phyloP scores from a whole-genome alignment of 2,888 invertebrate genomes.

The Chloromyia formosa region DNA sequence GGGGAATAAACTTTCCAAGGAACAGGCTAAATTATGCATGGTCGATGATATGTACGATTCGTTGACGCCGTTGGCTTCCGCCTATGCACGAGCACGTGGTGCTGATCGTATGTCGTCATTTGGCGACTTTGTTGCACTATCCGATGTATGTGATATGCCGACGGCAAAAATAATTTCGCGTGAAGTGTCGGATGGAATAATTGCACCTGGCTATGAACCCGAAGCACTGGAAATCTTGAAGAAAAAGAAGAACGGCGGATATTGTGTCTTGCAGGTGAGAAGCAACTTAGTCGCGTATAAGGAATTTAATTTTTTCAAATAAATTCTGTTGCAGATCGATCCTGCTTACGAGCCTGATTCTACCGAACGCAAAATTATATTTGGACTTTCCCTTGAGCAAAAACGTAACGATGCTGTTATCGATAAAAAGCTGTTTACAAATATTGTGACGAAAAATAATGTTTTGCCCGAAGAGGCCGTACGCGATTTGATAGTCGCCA shows the following conservation, averaged over 20 bases:
- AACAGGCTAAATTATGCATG: constrained; percentile 91
- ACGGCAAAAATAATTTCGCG: constrained; percentile 93
- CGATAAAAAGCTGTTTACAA: constrained; percentile 77
- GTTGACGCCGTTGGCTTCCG: constrained; percentile 84
- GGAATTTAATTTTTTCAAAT: constrained; percentile 5
- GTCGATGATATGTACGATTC: constrained; percentile 82
- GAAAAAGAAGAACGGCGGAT: constrained; percentile 94
- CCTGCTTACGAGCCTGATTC: constrained; percentile 81
- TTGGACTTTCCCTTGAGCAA: constrained; percentile 86
- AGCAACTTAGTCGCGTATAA: not conserved
- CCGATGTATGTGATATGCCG: constrained; percentile 86
- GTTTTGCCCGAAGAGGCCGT: constrained; percentile 77
- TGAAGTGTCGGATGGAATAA: constrained; percentile 97
- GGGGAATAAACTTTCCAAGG: constrained; percentile 77
- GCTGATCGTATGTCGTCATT: constrained; percentile 99
- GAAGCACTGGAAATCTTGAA: constrained; percentile 86
- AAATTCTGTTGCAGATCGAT: constrained; percentile 83
- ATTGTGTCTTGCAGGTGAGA: constrained; percentile 82
- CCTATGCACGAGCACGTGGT: constrained; percentile 95
- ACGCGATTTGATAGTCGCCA: constrained; percentile 93
- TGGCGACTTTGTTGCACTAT: constrained; percentile 96
- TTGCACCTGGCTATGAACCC: constrained; percentile 89
- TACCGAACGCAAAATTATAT: constrained; percentile 84
- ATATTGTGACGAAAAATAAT: constrained; percentile 79
- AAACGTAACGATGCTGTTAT: constrained; percentile 89